Conservation (phyloP, 2,113 vertebrate genomes). For the Laterallus jamaicensis region DNA sequence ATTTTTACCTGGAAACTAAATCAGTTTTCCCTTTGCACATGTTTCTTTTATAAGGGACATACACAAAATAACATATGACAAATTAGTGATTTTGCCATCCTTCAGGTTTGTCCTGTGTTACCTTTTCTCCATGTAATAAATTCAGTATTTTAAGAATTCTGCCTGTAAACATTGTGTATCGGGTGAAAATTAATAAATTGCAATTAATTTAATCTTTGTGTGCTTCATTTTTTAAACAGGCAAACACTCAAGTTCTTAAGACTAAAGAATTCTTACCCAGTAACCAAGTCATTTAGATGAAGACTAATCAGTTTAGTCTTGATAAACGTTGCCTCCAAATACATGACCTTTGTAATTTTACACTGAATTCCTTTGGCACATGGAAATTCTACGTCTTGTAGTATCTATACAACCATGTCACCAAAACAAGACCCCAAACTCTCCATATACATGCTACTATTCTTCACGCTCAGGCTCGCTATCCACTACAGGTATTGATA, state of each 20-base stretch:
- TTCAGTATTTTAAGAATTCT: neutral
- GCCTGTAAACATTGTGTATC: neutral
- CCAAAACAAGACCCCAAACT: neutral
- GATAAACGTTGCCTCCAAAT: neutral
- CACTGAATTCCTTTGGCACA: neutral
- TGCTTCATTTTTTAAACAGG: neutral
- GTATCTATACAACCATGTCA: neutral
- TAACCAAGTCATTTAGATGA: neutral
- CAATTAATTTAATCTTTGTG: neutral
- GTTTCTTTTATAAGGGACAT: neutral
- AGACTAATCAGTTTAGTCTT: neutral
- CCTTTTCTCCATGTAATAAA: neutral
- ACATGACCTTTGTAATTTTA: neutral
- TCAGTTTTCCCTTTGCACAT: neutral
- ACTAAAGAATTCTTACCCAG: neutral
- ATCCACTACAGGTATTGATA: neutral
- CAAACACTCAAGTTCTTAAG: neutral
- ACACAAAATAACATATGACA: neutral
- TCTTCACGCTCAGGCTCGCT: neutral
- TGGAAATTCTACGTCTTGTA: neutral
- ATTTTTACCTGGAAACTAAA: neutral
- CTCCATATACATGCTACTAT: neutral
- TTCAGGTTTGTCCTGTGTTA: neutral
- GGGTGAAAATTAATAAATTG: neutral
- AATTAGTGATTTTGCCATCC: neutral